Percentiles rank a stretch among this genome's conserved stretches.
Conservation (phyloP, 35 echinoderm and acorn worm genomes). For the Hemicentrotus pulcherrimus region DNA sequence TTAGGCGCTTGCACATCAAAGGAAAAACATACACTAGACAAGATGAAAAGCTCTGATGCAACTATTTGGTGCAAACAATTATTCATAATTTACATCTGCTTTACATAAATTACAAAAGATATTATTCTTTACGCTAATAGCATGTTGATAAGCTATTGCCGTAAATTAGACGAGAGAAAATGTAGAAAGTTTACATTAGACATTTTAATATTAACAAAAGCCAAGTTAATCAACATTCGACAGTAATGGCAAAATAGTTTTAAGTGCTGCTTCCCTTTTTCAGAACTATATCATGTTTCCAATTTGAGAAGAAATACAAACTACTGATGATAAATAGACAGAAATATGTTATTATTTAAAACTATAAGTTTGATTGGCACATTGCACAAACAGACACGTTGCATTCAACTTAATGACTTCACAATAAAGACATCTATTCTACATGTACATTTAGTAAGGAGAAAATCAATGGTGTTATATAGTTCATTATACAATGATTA, state of each 20-base stretch:
- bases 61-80: not conserved
- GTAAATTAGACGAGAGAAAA: not conserved
- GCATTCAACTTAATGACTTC: not conserved
- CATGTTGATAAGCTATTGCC: not conserved
- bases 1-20: not conserved
- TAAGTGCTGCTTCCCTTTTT: not conserved
- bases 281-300: not conserved
- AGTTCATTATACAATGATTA: not conserved
- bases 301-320: not conserved
- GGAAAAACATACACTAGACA: not conserved
- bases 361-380: not conserved
- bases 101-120: no score
- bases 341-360: not conserved
- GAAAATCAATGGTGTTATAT: not conserved
- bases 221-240: not conserved
- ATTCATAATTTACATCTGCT: not conserved
- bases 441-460: not conserved
- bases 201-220: not conserved
- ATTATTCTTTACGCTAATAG: no score
- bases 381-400: not conserved
- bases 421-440: not conserved
- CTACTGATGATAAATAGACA: not conserved
- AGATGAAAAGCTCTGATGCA: not conserved
- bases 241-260: not conserved
- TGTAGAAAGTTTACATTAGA: not conserved